Conservation (phyloP, 2,888 invertebrate genomes). For the Hylaea fasciaria region DNA sequence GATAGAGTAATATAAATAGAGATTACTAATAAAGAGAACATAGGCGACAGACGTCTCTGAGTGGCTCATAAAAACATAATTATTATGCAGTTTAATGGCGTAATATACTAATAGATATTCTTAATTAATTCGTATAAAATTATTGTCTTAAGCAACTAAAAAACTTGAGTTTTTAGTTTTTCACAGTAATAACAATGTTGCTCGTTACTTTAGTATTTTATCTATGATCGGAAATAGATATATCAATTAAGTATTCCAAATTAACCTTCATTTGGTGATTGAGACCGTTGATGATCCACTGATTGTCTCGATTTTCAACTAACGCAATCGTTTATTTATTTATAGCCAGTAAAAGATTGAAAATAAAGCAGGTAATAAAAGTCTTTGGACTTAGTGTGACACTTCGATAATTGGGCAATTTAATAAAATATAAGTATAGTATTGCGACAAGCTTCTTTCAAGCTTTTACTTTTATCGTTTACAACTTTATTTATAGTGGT, state of each 20-base stretch:
- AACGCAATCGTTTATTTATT: constrained; percentile 28
- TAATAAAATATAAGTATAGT: constrained; percentile 29
- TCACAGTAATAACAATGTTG: too few species aligned
- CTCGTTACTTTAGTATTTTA: too few species aligned
- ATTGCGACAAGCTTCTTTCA: constrained; percentile 27
- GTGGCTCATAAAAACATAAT: background rate
- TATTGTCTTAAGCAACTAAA: too few species aligned
- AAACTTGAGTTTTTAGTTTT: too few species aligned
- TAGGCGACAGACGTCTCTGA: background rate
- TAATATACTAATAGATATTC: background rate
- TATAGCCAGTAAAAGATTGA: constrained; percentile 19
- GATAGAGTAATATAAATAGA: constrained; percentile 1
- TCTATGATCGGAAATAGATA: too few species aligned
- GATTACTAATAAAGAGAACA: background rate
- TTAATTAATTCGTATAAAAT: too few species aligned
- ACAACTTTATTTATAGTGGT: constrained; percentile 28
- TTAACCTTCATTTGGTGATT: constrained; percentile 5
- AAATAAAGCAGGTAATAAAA: constrained; percentile 30
- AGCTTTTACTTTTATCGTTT: constrained; percentile 32
- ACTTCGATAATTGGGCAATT: constrained; percentile 36
- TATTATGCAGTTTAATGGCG: background rate
- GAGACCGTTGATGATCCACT: constrained; percentile 6
- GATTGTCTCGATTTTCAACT: constrained; percentile 26
- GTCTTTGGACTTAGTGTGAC: constrained; percentile 36
- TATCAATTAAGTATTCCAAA: background rate